Base-by-base conservation (phyloP, 1,140 invertebrate species). In the Cotesia glomerata region DNA sequence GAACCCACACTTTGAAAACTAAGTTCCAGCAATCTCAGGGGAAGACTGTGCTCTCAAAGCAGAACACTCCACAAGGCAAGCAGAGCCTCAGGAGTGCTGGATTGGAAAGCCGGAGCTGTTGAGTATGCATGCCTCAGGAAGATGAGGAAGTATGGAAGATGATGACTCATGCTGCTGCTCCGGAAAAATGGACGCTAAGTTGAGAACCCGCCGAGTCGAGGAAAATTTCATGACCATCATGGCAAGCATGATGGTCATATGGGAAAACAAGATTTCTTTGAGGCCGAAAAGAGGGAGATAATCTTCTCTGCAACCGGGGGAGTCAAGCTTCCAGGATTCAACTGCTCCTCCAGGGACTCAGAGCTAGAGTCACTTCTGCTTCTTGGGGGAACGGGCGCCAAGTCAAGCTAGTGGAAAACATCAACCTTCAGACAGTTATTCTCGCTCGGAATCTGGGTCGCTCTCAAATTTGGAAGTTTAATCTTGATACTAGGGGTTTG, bases 321-420 rank as follows among this genome's bases (percentile, higher is more conserved):
- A 91, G 75, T 80, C 85, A n/a, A n/a, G 11, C 82, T 93, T 45
- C 86, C 89, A 13, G 91, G 91, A 2, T 92, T 90, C 69, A n/a
- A 89, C 88, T 14, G 91, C 93, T 70, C 92, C 92, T 1, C 72
- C 87, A n/a, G 32, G 91, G 91, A n/a, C 91, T 92, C 75, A 88
- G 92, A 69, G 91, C 90, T 0, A 90, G 89, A 82, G 88, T 93
- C 2, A 88, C 87, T 73, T 90, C 91, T 2, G 86, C 90, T 5
- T 87, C 90, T 1, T n/a, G n/a, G 90, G 90, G 51, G 87, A 88
- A 14, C 89, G 89, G 59, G 91, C 90, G 0, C 87, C 87, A 68
- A 89, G 89, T 0, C 85, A 88, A 16, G 87, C 89, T 0, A 85
- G 87, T 7, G 87, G 87, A 39, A 89, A 90, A 75, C 90, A 91